These are phyloP conservation scores for Coenonympha arcania DNA, from an alignment of 2,888 invertebrate genomes.

Conservation along the genomic window DNA sequence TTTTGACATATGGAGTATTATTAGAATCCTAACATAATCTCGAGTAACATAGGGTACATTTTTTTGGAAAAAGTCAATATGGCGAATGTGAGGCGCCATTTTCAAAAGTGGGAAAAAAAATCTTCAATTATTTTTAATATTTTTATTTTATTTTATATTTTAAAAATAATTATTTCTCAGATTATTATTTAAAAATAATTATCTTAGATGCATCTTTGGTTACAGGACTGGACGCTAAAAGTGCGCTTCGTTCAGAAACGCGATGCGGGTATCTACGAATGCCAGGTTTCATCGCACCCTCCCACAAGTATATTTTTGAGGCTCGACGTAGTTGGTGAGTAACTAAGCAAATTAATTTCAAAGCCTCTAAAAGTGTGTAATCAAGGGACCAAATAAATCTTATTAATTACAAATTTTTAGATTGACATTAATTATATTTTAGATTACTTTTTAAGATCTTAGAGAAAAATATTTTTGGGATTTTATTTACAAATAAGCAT, in stretches of 20 bases:
- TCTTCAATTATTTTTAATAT: background rate
- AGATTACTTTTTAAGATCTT: no score
- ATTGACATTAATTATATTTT: no score
- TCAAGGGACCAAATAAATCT: no score
- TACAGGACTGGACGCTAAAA: constrained; percentile 91
- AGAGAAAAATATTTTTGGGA: no score
- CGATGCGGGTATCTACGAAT: constrained; percentile 90
- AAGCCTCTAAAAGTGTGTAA: no score
- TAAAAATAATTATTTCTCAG: background rate
- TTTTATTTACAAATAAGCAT: no score
- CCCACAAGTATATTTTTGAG: constrained; percentile 90
- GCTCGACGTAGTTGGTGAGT: constrained; percentile 88
- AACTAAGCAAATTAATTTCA: background rate
- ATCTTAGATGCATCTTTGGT: constrained; percentile 14
- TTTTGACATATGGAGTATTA: no score
- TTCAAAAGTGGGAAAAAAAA: background rate
- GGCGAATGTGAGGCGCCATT: no score
- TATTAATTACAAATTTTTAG: no score
- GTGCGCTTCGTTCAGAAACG: constrained; percentile 90
- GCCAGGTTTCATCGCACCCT: constrained; percentile 93
- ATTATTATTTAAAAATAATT: constrained; percentile 4
- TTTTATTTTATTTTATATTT: background rate
- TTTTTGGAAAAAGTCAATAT: no score
- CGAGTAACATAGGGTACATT: no score
- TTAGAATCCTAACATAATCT: no score